Evolutionary conservation across 1,140 invertebrate species (phyloP), one percentile per base, ranked within the genome.

Genomic region (Bombus waltoni): DNA sequence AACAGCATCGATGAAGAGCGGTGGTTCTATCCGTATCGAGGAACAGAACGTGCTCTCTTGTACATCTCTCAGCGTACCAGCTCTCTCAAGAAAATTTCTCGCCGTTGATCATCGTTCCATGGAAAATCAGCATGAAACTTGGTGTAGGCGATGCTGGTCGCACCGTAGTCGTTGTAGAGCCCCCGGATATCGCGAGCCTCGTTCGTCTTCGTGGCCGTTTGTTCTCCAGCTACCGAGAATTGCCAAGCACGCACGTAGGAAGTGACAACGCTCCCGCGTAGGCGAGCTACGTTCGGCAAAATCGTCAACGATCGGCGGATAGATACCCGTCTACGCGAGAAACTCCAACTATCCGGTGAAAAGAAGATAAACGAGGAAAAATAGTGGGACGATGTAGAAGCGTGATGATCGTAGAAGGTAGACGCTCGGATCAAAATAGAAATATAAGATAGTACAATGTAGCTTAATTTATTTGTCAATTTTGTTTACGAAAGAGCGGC

Each of bases 241-340:
- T 18, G 40, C 47, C 71, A 44, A 40, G 71, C 62, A 75, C 70
- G 47, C 57, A 84, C 75, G 85, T 87, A 62, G 82, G 83, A 85
- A 87, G 86, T n/a, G 62, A 57, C 74, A 59, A 40, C 44, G 22
- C 2, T 76, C 18, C 47, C 40, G 73, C 77, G 87, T 91, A 84
- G 89, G 89, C 87, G 84, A 84, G 40, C 11, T 80, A 88, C 59
- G 62, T 66, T 25, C 68, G 83, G 11, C 44, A 71, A 90, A 88
- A 87, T 77, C 83, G 71, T 87, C 78, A 84, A 90, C 86, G 90
- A 91, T 90, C 89, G 70, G 65, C 42, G 73, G 87, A 88, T 80
- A 82, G 87, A 77, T 62, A 62, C 68, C 57, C 53, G 65, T 72
- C 59, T 38, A 65, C 62, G 53, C 71, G 35, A 47, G 42, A 28